Evolutionary conservation across 2,888 invertebrate species (phyloP).

Genomic region (Noctua pronuba): DNA sequence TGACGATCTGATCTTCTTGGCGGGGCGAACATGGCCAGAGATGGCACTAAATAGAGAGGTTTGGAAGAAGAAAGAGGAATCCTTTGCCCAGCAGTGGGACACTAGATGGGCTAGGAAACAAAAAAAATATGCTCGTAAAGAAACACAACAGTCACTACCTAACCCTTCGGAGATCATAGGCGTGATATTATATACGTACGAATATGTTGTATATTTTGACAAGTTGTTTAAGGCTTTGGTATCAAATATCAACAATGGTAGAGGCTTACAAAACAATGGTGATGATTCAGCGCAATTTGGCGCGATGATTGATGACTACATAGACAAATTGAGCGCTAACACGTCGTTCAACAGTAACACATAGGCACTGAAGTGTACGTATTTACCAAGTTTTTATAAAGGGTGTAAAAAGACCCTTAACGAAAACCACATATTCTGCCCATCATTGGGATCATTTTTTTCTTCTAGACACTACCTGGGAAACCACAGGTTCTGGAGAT

Average conservation of each 20-base stretch:
- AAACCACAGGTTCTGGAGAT: no score
- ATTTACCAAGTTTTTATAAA: not conserved
- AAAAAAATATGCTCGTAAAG: not conserved
- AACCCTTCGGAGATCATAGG: not conserved
- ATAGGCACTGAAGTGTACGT: not conserved
- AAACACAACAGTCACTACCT: not conserved
- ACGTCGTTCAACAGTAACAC: conserved; percentile 22
- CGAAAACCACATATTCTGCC: no score
- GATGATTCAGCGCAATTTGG: conserved; percentile 44
- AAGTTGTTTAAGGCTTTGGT: conserved; percentile 1
- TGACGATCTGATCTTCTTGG: no score
- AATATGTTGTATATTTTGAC: not conserved
- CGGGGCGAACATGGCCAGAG: no score
- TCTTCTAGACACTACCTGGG: no score
- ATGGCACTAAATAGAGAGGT: no score
- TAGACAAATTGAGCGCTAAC: conserved; percentile 45
- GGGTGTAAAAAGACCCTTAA: no score
- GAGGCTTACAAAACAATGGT: conserved; percentile 29
- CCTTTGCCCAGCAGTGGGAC: no score
- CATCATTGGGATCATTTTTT: no score
- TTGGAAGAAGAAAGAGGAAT: no score
- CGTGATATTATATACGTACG: not conserved
- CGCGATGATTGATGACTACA: conserved; percentile 35
- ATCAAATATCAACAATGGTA: conserved; percentile 37
- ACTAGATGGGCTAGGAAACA: no score